Evolutionary conservation across 1,140 invertebrate genomes (phyloP), one percentile per base, ranked within the genome.

Genomic region (Caerostris extrusa): DNA sequence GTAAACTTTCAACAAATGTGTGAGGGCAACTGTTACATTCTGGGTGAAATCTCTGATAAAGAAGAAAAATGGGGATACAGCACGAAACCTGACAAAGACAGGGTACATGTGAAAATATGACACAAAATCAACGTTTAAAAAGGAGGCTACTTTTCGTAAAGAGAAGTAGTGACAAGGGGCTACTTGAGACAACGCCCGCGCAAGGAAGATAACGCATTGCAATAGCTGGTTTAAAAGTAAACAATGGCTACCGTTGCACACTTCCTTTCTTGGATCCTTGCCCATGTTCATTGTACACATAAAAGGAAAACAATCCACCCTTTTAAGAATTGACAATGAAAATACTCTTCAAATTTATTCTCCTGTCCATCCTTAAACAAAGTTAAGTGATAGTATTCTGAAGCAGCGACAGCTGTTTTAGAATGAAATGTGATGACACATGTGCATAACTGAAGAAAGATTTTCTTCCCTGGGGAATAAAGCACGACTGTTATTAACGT

Each of bases 161-260:
- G 61, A 92, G 90, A 34, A 82, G 58, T 81, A 91, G 69, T 91
- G 90, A 91, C 90, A 91, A 91, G 90, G 90, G 81, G 67, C 90
- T 82, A 87, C 82, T 86, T 87, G 58, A 93, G 83, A n/a, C 83
- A 93, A 93, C 91, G 91, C 91, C 91, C 91, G 60, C 83, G 61
- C 83, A 93, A 56, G 55, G n/a, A 34, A 92, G 53, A 86, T 69
- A 85, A 69, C 81, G 8, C 57, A 53, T 55, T 60, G 56, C 69
- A n/a, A 82, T 67, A 55, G 82, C 8, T 50, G 53, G 8, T 55
- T 71, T 87, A 7, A 71, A 71, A 57, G 50, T 93, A 87, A 93
- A 93, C 90, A 91, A 12, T 53, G 60, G 83, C 91, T 93, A 93
- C 91, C 87, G 91, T n/a, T 56, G 64, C 83, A 87, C 61, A 58